Percentiles rank a stretch among this genome's conserved stretches.
Evolutionary conservation across 2,888 invertebrate species (phyloP).

Genomic region (Geotrupes spiniger): DNA sequence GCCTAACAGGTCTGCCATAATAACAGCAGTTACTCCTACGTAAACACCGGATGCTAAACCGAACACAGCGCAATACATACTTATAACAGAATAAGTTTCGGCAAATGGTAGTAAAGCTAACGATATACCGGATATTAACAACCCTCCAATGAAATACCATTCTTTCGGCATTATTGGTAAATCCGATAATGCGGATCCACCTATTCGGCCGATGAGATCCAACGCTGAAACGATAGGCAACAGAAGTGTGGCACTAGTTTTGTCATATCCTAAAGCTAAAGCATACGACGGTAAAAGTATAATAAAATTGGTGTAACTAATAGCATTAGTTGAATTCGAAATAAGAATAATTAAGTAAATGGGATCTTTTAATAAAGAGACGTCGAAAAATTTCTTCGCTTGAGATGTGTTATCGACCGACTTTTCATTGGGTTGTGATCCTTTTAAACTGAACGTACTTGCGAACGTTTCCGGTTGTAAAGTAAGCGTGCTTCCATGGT

Average conservation of each 20-base stretch:
- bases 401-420: slow-evolving; percentile 42
- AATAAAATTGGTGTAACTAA: slow-evolving; percentile 83
- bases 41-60: slow-evolving; percentile 82
- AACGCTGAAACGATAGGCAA: slow-evolving; percentile 77
- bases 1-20: slow-evolving; percentile 85
- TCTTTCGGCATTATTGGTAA: slow-evolving; percentile 72
- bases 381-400: slow-evolving; percentile 68
- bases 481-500: slow-evolving; percentile 79
- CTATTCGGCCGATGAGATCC: slow-evolving; percentile 79
- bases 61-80: slow-evolving; percentile 71
- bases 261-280: slow-evolving; percentile 65
- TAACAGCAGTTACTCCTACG: slow-evolving; percentile 82
- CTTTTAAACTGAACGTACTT: slow-evolving; percentile 73
- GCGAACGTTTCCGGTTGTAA: slow-evolving; percentile 76
- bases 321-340: slow-evolving; percentile 82
- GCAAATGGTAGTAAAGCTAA: slow-evolving; percentile 69
- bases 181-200: slow-evolving; percentile 82
- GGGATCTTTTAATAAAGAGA: slow-evolving; percentile 71
- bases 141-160: slow-evolving; percentile 78
- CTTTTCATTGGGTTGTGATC: slow-evolving; percentile 40
- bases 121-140: slow-evolving; percentile 74
- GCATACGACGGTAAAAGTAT: slow-evolving; percentile 80
- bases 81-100: slow-evolving; percentile 61
- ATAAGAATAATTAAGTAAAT: slow-evolving; percentile 78
- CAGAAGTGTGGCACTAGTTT: slow-evolving; percentile 67